Evolutionary conservation across 2,113 vertebrate species (phyloP), one percentile per base, ranked within the genome.

Genomic region (Chrysochloris asiatica): DNA sequence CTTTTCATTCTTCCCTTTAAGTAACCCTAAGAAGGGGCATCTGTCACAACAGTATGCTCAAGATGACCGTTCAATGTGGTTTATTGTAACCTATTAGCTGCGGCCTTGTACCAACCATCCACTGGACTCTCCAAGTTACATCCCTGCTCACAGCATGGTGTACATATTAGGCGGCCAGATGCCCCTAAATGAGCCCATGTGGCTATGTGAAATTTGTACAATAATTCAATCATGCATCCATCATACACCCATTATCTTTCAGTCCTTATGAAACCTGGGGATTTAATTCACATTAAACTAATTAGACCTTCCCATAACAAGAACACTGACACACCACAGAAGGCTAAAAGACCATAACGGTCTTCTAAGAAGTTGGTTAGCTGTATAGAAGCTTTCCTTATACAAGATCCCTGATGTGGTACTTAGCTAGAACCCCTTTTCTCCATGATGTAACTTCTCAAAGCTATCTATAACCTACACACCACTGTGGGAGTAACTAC

Each of bases 251-350:
- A 91, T 85, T 95, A 92, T 90, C 75, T 41, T 88, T 85, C 54
- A 85, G 48, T 16, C 12, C 28, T 92, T 86, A 95, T 80, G 85
- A 80, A 89, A 93, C 85, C 41, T 92, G 38, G 71, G 85, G 54
- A 89, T 79, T 88, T 83, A 95, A 92, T 93, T 88, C 83, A 92
- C 41, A 88, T 76, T 81, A 93, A 83, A 72, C 30, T 83, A 93
- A 90, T 67, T 82, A 83, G 71, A 90, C 10, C 22, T 90, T 93
- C 90, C 71, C 59, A 88, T 54, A 82, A 56, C 17, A 93, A 79
- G 41, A 85, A 79, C 43, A 80, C 0, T 63, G 79, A 93, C 30
- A 83, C 3, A 77, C 1, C 43, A 85, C 54, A 93, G 69, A 94
- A 94, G 21, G 30, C 41, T 87, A 41, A 77, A 83, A 89, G 61